Base-by-base conservation (phyloP, 2,888 invertebrate genomes). In the Leptinotarsa rubiginosa region DNA sequence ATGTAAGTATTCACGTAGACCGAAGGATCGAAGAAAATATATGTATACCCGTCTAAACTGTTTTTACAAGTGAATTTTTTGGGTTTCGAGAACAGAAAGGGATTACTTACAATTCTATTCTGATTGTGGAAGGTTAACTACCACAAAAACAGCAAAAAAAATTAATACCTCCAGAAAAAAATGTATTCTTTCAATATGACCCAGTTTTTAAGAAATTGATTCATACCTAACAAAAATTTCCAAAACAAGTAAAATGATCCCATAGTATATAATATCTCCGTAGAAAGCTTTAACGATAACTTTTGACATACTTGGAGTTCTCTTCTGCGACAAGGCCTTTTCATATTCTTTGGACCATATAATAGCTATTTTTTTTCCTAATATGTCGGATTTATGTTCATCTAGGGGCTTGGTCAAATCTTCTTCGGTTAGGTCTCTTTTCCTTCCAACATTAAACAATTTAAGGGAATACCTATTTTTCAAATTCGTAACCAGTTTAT, bases 361-460 rank as follows among this genome's bases (percentile, higher is more conserved):
- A 80, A 90, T 88, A 84, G 92, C 90, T 50, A 93, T 87, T 83
- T 88, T 89, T 50, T 90, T 89, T n/a, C 93, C 93, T 62, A 92
- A 88, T 76, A 81, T 83, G 62, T 90, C 88, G 0, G 93, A 92
- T 75, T 89, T 88, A 82, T 93, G 94, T 77, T 89, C 89, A 69
- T 90, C 89, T 12, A 92, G 87, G 0, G 93, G 92, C 83, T 92
- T 90, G 47, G 93, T 92, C 31, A 95, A 88, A 86, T 95, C 95
- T 49, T 77, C 79, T 77, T 86, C 87, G 31, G 81, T 79, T 62
- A 87, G 79, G 54, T 86, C 85, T 15, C 82, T 76, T 77, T 82
- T 81, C 56, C 79, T 79, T 7, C 87, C 87, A 62, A 82, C 75
- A 66, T 79, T 75, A 73, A 87, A 87, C 41, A 85, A 81, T 74